Evolutionary conservation across 2,888 invertebrate genomes (phyloP).

Genomic region (Rotaria socialis): DNA sequence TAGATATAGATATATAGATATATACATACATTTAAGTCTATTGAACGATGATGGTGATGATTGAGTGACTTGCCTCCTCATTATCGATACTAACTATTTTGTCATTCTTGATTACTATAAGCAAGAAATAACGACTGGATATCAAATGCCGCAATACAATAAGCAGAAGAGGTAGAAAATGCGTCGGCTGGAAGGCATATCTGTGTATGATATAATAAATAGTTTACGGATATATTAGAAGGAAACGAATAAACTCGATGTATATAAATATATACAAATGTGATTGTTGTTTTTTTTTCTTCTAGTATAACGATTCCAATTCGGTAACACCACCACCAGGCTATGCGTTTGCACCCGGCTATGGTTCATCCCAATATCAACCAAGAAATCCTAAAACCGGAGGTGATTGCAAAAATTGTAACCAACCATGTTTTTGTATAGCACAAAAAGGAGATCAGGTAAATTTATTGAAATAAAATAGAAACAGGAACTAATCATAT

Average conservation of each 20-base stretch:
- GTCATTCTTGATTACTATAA: slow-evolving; percentile 14
- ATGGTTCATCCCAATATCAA: background rate
- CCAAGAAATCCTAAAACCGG: background rate
- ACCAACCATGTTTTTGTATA: slow-evolving; percentile 37
- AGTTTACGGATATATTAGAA: background rate
- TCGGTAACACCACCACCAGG: slow-evolving; percentile 30
- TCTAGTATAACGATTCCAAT: slow-evolving; percentile 25
- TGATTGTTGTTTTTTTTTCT: slow-evolving; percentile 4
- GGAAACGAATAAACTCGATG: background rate
- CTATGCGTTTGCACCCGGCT: background rate
- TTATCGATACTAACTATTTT: slow-evolving; percentile 29
- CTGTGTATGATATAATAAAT: slow-evolving; percentile 20
- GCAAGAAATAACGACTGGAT: background rate
- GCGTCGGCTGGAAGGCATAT: background rate
- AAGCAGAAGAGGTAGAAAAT: background rate
- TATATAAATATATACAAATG: background rate
- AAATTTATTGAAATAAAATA: background rate
- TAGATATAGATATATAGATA: too few species aligned
- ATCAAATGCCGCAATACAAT: background rate
- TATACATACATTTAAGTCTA: slow-evolving; percentile 10
- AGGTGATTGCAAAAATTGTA: background rate
- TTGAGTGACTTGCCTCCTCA: slow-evolving; percentile 8
- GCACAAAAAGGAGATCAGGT: slow-evolving; percentile 36
- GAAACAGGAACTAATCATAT: background rate
- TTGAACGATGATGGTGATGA: background rate